phyloP scores from a whole-genome alignment of 2,113 vertebrate species.

The Tonatia bakeri region DNA sequence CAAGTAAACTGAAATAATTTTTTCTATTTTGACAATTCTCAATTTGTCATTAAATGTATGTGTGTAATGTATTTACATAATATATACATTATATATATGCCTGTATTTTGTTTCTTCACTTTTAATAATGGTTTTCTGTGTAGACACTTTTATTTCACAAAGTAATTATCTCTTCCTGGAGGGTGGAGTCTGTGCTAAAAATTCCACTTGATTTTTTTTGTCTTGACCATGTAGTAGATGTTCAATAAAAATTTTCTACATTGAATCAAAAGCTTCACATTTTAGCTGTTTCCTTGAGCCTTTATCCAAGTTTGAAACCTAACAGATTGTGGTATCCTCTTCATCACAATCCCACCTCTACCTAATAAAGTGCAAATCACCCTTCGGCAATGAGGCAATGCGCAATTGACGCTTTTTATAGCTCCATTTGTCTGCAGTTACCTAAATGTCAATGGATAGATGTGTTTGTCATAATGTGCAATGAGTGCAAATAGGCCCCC shows the following conservation, averaged over 20 bases:
- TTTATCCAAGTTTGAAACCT: conserved; percentile 3
- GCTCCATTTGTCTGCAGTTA: conserved; percentile 10
- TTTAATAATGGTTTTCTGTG: neutral
- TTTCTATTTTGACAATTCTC: neutral
- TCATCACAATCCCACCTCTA: neutral
- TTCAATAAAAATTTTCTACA: neutral
- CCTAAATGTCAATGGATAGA: conserved; percentile 51
- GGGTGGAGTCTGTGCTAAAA: neutral
- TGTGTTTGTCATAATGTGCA: conserved; percentile 25
- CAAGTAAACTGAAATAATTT: neutral
- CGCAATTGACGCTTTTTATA: neutral
- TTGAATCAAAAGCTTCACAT: neutral
- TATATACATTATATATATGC: neutral
- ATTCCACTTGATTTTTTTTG: neutral
- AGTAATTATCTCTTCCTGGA: neutral
- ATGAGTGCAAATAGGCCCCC: neutral
- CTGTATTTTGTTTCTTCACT: neutral
- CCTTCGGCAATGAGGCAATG: neutral
- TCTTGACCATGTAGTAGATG: neutral
- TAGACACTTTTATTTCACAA: neutral
- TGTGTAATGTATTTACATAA: neutral
- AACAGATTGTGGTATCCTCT: neutral
- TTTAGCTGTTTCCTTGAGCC: conserved; percentile 10
- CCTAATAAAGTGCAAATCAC: conserved; percentile 24
- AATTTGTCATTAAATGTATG: neutral